phyloP scores from a whole-genome alignment of 2,888 invertebrate genomes.

The Tigriopus californicus region DNA sequence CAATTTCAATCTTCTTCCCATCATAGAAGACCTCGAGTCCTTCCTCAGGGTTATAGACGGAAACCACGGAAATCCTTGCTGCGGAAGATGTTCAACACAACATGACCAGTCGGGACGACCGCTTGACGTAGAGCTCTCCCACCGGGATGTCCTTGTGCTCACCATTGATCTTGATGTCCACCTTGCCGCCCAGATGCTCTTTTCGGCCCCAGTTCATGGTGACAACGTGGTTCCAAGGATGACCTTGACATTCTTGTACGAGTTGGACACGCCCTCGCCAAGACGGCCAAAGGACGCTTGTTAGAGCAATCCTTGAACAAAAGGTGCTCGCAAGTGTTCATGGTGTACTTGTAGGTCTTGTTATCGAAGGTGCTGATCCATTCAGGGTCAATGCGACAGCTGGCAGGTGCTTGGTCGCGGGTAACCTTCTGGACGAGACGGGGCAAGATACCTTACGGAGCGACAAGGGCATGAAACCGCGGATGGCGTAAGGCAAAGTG shows the following conservation, averaged over 20 bases:
- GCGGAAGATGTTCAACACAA: not conserved
- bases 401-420: slow-evolving; percentile 17
- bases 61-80: not conserved
- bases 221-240: not conserved
- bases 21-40: slow-evolving; percentile 7
- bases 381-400: slow-evolving; percentile 21
- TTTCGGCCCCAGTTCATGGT: not conserved
- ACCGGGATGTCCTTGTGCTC: not conserved
- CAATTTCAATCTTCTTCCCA: slow-evolving; percentile 12
- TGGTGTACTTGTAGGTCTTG: slow-evolving; percentile 10
- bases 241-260: slow-evolving; percentile 11
- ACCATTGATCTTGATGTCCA: not conserved
- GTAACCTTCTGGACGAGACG: slow-evolving; percentile 12
- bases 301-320: slow-evolving; percentile 15
- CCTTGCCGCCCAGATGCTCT: not conserved
- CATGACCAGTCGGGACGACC: not conserved
- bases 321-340: slow-evolving; percentile 16
- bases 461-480: not conserved
- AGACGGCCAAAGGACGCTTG: slow-evolving; percentile 2
- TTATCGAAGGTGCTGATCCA: slow-evolving; percentile 21
- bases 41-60: not conserved
- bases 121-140: not conserved
- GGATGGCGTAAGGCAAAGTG: not conserved
- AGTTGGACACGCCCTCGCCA: not conserved
- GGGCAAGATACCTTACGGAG: too few species aligned